Percentiles rank a stretch among this genome's conserved stretches.
These are phyloP conservation scores for Alentia gelatinosa DNA, from an alignment of 2,888 invertebrate species.

Conservation along the genomic window DNA sequence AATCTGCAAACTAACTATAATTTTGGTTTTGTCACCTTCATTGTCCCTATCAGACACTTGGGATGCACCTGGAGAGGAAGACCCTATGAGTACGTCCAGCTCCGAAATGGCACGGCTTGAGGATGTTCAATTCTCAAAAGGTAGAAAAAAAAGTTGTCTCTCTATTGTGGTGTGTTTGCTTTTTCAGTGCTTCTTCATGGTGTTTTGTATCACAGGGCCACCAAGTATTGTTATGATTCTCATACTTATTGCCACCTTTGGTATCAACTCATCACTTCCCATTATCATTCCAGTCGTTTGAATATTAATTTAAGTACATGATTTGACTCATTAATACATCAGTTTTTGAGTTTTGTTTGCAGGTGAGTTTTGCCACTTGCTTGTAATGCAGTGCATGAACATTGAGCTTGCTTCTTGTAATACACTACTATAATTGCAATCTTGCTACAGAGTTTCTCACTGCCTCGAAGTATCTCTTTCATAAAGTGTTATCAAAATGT, in stretches of 20 bases:
- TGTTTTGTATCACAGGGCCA: conserved; percentile 47
- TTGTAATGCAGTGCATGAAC: conserved; percentile 36
- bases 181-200: conserved; percentile 50
- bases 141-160: conserved; percentile 62
- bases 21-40: conserved; percentile 29
- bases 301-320: conserved; percentile 13
- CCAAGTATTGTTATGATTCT: conserved; percentile 36
- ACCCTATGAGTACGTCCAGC: conserved; percentile 74
- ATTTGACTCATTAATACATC: conserved; percentile 39
- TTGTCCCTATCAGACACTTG: conserved; percentile 37
- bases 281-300: conserved; percentile 37
- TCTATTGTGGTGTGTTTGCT: conserved; percentile 11
- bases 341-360: conserved; percentile 19
- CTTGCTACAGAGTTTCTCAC: conserved; percentile 41
- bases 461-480: conserved; percentile 37
- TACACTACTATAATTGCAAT: conserved; percentile 49
- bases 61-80: conserved; percentile 63
- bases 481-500: neutral
- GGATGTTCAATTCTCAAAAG: conserved; percentile 71
- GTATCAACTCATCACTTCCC: conserved; percentile 38
- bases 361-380: conserved; percentile 49
- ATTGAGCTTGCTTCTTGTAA: conserved; percentile 50
- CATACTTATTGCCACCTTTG: conserved; percentile 42
- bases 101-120: conserved; percentile 75
- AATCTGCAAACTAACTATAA: neutral